Evolutionary conservation across 2,888 invertebrate species (phyloP).

Genomic region (Plemyria rubiginata): DNA sequence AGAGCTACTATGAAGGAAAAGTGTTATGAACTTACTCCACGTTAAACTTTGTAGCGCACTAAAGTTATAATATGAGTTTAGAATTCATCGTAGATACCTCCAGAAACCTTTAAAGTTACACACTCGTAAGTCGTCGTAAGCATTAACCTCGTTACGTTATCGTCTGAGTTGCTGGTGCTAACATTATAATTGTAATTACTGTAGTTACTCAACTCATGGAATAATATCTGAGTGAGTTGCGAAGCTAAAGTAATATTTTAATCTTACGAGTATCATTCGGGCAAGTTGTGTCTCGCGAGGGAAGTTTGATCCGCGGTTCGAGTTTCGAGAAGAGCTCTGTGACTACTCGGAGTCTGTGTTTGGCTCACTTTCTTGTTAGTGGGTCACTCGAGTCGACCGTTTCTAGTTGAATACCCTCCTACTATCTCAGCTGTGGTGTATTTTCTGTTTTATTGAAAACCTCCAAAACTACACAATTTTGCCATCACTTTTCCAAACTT

Average conservation of each 20-base stretch:
- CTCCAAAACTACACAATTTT: too few species aligned
- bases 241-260: conserved; percentile 78
- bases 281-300: conserved; percentile 76
- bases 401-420: too few species aligned
- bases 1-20: conserved; percentile 47
- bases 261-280: conserved; percentile 80
- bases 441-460: too few species aligned
- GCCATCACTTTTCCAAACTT: too few species aligned
- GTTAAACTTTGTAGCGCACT: conserved; percentile 43
- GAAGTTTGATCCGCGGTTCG: conserved; percentile 76
- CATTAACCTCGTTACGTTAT: conserved; percentile 52
- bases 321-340: conserved; percentile 71
- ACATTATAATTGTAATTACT: conserved; percentile 56
- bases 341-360: conserved; percentile 50
- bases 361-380: conserved; percentile 31
- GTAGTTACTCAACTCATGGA: conserved; percentile 54
- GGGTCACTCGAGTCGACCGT: conserved; percentile 18
- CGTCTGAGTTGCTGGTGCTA: conserved; percentile 51
- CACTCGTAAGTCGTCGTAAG: conserved; percentile 44
- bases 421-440: too few species aligned
- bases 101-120: conserved; percentile 47
- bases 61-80: conserved; percentile 49
- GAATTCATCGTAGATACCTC: conserved; percentile 40
- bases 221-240: conserved; percentile 64
- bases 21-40: conserved; percentile 42